Percentiles rank a stretch among this genome's conserved stretches.
These are phyloP conservation scores for Scaptomyza graminum DNA, from an alignment of 1,140 invertebrate genomes.

Conservation along the genomic window DNA sequence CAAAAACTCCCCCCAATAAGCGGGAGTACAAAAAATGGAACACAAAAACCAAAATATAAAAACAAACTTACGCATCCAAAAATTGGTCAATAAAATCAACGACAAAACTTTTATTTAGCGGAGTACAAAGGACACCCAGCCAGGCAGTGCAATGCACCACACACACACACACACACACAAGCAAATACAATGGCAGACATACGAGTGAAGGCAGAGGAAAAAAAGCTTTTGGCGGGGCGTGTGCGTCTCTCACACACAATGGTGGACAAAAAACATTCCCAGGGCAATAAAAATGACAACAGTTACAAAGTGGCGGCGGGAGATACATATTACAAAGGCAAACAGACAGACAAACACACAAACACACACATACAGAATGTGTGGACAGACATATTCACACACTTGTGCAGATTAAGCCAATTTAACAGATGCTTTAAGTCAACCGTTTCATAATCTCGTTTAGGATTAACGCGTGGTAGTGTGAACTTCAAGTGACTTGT, in stretches of 20 bases:
- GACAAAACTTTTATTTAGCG: slow-evolving; percentile 73
- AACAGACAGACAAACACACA: slow-evolving; percentile 28
- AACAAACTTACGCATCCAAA: slow-evolving; percentile 75
- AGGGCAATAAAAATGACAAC: slow-evolving; percentile 82
- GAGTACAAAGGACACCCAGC: slow-evolving; percentile 74
- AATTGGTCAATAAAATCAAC: slow-evolving; percentile 83
- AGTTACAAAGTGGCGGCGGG: slow-evolving; percentile 79
- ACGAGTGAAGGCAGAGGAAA: slow-evolving; percentile 16
- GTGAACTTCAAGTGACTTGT: slow-evolving; percentile 47
- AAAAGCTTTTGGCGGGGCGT: slow-evolving; percentile 61
- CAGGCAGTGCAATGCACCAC: slow-evolving; percentile 7
- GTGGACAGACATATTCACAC: slow-evolving; percentile 54
- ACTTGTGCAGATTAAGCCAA: slow-evolving; percentile 55
- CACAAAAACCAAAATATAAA: slow-evolving; percentile 32
- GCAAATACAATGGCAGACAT: slow-evolving; percentile 16
- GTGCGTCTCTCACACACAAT: slow-evolving; percentile 53
- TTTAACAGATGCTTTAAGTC: slow-evolving; percentile 61
- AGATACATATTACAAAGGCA: slow-evolving; percentile 67
- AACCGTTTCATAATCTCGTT: slow-evolving; percentile 64
- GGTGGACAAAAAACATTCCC: slow-evolving; percentile 77
- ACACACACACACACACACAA: slow-evolving; percentile 20
- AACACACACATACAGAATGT: slow-evolving; percentile 39
- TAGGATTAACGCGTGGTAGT: slow-evolving; percentile 68
- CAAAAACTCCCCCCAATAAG: slow-evolving; percentile 55
- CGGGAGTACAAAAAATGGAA: slow-evolving; percentile 28